These are phyloP conservation scores for Xanthia icteritia DNA, from an alignment of 2,888 invertebrate species.

Conservation along the genomic window DNA sequence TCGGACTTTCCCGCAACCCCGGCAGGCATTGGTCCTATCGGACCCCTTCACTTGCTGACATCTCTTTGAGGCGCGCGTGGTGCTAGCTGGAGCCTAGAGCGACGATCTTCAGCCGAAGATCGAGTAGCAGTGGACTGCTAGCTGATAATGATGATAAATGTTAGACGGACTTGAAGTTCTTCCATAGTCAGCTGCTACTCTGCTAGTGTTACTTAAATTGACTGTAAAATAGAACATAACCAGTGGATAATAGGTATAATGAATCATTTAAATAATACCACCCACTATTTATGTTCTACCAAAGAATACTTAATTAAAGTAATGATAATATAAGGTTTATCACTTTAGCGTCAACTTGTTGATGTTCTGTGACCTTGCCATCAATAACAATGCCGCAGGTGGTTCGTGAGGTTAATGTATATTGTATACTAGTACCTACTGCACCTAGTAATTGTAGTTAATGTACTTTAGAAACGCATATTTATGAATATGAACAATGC, in stretches of 20 bases:
- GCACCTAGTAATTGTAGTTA: slow-evolving; percentile 23
- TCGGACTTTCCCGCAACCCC: too few species aligned
- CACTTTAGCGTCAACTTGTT: slow-evolving; percentile 34
- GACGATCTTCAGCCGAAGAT: neutral
- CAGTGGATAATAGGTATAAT: neutral
- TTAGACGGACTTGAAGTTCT: neutral
- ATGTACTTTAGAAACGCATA: slow-evolving; percentile 12
- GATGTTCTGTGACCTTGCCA: slow-evolving; percentile 37
- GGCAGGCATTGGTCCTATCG: too few species aligned
- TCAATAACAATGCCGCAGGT: slow-evolving; percentile 41
- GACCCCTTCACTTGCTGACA: too few species aligned
- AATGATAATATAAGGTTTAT: slow-evolving; percentile 19
- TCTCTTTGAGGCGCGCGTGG: too few species aligned
- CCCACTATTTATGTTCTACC: slow-evolving; percentile 14
- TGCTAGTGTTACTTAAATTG: neutral
- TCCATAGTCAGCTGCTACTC: neutral
- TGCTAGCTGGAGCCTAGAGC: neutral
- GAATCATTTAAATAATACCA: neutral
- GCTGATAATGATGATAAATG: neutral
- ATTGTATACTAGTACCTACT: slow-evolving; percentile 15
- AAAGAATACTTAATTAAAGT: slow-evolving; percentile 21
- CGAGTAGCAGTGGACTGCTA: neutral
- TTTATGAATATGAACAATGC: slow-evolving; percentile 28
- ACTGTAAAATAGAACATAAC: neutral
- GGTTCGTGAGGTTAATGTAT: slow-evolving; percentile 42